phyloP scores from a whole-genome alignment of 2,797 vertebrate species.

The Siniperca undulata region DNA sequence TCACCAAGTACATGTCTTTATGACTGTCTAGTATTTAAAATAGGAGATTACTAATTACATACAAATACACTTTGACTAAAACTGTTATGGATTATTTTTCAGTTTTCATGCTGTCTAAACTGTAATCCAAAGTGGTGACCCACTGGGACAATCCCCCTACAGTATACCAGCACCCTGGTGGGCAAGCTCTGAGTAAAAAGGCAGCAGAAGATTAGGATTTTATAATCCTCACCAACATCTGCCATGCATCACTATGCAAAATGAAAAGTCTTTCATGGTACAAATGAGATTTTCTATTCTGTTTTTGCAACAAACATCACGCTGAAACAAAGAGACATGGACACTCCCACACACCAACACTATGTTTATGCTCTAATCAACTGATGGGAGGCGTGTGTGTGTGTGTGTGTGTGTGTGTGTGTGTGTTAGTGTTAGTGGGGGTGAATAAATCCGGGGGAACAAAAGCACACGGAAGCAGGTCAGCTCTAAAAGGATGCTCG shows the following conservation, averaged over 20 bases:
- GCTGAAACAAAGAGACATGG: conserved; percentile 14
- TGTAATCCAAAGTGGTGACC: conserved; percentile 49
- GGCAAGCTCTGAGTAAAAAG: conserved; percentile 46
- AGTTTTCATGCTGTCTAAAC: conserved; percentile 20
- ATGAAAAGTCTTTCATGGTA: conserved; percentile 38
- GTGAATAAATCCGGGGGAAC: conserved; percentile 61
- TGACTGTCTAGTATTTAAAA: conserved; percentile 13
- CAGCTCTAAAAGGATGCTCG: conserved; percentile 72
- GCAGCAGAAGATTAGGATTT: conserved; percentile 70
- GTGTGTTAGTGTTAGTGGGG: conserved; percentile 37
- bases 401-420: conserved; percentile 33
- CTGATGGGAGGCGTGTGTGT: conserved; percentile 62
- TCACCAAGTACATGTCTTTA: not conserved
- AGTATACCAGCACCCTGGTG: conserved; percentile 41
- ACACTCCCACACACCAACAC: conserved; percentile 30
- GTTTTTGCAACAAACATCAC: conserved; percentile 28
- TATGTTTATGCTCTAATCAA: conserved; percentile 52
- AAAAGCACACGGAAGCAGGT: conserved; percentile 73
- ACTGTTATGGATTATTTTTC: conserved; percentile 8
- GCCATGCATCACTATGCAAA: conserved; percentile 59
- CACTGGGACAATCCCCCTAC: conserved; percentile 39
- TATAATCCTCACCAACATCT: conserved; percentile 73
- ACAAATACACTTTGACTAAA: conserved; percentile 33
- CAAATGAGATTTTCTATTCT: conserved; percentile 32
- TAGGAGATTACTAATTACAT: conserved; percentile 44